phyloP scores from a whole-genome alignment of 2,888 invertebrate genomes.

The Arrhopalites spinosus region DNA sequence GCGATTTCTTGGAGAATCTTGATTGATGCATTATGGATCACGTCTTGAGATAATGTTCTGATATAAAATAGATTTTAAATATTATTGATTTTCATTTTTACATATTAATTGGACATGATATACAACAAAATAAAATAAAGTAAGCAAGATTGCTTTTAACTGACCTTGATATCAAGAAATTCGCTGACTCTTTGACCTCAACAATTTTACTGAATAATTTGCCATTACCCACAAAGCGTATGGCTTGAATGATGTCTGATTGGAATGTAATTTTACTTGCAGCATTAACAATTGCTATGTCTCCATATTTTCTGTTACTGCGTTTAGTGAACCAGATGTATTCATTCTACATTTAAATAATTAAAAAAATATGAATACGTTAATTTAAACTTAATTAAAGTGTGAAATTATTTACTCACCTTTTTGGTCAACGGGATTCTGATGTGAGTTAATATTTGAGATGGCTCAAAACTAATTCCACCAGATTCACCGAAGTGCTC shows the following conservation, averaged over 20 bases:
- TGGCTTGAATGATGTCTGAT: background rate
- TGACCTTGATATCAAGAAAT: background rate
- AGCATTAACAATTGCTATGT: constrained; percentile 39
- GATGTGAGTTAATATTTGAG: constrained; percentile 4
- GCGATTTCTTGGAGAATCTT: too few relatives aligned
- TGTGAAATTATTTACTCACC: constrained; percentile 4
- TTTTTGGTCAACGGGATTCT: background rate
- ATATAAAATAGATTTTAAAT: too few relatives aligned
- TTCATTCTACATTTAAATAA: constrained; percentile 34
- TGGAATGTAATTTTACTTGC: constrained; percentile 29
- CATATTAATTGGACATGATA: too few relatives aligned
- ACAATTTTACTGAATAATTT: background rate
- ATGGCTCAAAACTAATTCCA: background rate
- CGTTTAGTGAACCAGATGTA: constrained; percentile 44
- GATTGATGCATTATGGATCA: too few relatives aligned
- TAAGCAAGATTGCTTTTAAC: background rate
- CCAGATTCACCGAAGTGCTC: background rate
- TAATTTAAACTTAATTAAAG: background rate
- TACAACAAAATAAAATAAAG: too few relatives aligned
- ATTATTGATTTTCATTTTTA: too few relatives aligned
- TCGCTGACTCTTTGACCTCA: background rate
- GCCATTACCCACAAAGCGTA: background rate
- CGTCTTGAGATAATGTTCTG: too few relatives aligned
- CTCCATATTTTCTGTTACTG: constrained; percentile 39
- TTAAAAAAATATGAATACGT: background rate